Percentiles rank a stretch among this genome's conserved stretches.
Conservation (phyloP, 30 jellyfish, hydroid and myxozoan genomes). For the Sanderia malayensis region DNA sequence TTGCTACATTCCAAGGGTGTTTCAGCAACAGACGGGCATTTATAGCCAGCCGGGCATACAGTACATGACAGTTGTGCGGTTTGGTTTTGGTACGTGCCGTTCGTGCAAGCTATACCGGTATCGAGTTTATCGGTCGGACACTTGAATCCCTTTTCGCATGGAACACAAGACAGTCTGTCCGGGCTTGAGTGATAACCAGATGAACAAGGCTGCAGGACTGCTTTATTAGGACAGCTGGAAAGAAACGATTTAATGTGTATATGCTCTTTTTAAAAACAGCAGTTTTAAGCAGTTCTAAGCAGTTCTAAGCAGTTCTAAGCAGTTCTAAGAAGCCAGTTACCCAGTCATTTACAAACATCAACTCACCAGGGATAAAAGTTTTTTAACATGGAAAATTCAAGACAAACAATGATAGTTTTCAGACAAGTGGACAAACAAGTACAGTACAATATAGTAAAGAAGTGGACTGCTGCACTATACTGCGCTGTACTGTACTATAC, state of each 20-base stretch:
- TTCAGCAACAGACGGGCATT: constrained; percentile 68
- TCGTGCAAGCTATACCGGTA: constrained; percentile 36
- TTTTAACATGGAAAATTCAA: too few species aligned
- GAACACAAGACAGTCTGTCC: constrained; percentile 55
- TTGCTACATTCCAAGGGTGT: constrained; percentile 51
- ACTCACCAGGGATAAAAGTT: too few species aligned
- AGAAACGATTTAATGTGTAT: not conserved
- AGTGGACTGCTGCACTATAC: too few species aligned
- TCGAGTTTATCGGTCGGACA: constrained; percentile 57
- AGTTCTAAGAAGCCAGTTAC: too few species aligned
- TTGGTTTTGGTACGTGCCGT: constrained; percentile 65
- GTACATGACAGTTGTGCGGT: constrained; percentile 45
- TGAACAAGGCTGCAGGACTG: constrained; percentile 31
- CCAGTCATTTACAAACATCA: too few species aligned
- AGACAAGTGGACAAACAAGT: too few species aligned
- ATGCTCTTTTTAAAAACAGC: too few species aligned
- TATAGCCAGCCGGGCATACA: constrained; percentile 73
- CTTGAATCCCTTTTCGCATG: constrained; percentile 63
- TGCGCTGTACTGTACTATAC: too few species aligned
- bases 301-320: too few species aligned
- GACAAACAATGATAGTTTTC: too few species aligned
- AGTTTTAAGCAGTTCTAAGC: too few species aligned
- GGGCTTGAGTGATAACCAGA: constrained; percentile 34
- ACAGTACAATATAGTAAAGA: too few species aligned
- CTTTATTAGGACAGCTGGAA: constrained; percentile 39